Evolutionary conservation across 2,888 invertebrate species (phyloP).

Genomic region (Melanotus villosus): DNA sequence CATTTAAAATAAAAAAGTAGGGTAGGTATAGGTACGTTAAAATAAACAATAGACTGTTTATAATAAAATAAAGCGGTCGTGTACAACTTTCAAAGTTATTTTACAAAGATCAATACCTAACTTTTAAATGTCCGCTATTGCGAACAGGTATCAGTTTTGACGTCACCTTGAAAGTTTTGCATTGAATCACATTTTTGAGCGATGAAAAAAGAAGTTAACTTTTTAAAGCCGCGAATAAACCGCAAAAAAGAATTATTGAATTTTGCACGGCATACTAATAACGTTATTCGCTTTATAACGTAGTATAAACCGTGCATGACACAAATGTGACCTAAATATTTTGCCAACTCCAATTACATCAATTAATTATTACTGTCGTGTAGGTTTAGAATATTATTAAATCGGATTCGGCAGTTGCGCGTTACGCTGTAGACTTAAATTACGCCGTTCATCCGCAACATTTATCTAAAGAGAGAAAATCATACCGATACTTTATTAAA

Average conservation of each 20-base stretch:
- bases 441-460: too few species aligned
- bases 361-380: not conserved
- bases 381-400: not conserved
- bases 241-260: not conserved
- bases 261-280: slow-evolving; percentile 6
- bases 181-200: not conserved
- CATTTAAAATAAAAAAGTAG: slow-evolving; percentile 4
- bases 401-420: not conserved
- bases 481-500: too few species aligned
- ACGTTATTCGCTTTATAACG: not conserved
- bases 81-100: slow-evolving; percentile 1
- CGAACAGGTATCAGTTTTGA: too few species aligned
- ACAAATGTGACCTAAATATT: not conserved
- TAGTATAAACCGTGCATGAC: not conserved
- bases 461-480: too few species aligned
- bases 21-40: too few species aligned
- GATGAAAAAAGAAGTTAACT: not conserved
- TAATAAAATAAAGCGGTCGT: not conserved
- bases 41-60: slow-evolving; percentile 5
- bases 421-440: too few species aligned
- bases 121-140: not conserved
- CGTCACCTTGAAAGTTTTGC: not conserved
- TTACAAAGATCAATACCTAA: not conserved
- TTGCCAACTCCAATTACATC: not conserved
- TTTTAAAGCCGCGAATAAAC: not conserved